Evolutionary conservation across 2,888 invertebrate genomes (phyloP).

Genomic region (Carterocephalus palaemon): DNA sequence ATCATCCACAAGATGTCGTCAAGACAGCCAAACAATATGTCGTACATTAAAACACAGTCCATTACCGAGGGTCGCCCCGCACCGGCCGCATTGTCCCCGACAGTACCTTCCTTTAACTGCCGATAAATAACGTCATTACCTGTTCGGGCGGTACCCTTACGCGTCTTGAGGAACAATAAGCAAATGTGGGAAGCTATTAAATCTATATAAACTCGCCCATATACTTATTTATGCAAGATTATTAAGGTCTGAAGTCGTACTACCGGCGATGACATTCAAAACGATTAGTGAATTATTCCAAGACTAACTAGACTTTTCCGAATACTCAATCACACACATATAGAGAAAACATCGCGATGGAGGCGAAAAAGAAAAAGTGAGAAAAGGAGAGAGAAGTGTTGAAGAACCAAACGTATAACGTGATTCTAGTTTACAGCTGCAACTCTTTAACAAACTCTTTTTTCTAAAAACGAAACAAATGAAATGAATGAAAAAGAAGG

Average conservation of each 20-base stretch:
- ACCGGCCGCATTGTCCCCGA: conserved; percentile 55
- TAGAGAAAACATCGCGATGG: too few relatives aligned
- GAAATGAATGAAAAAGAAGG: too few relatives aligned
- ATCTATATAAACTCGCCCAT: conserved; percentile 62
- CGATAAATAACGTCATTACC: conserved; percentile 74
- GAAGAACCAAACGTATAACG: too few relatives aligned
- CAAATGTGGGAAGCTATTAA: conserved; percentile 66
- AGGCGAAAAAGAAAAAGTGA: too few relatives aligned
- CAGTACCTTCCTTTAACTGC: conserved; percentile 48
- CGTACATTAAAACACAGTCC: conserved; percentile 53
- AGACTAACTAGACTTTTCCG: too few relatives aligned
- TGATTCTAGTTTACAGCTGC: too few relatives aligned
- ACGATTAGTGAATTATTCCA: too few relatives aligned
- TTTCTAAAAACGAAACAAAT: too few relatives aligned
- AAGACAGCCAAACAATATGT: conserved; percentile 14
- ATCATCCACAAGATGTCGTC: conserved; percentile 13
- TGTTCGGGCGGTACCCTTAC: conserved; percentile 59
- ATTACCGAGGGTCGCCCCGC: conserved; percentile 41
- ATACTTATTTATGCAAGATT: conserved; percentile 57
- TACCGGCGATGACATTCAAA: conserved; percentile 1
- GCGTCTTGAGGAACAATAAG: conserved; percentile 70
- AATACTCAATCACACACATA: too few relatives aligned
- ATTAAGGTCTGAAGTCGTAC: conserved; percentile 40
- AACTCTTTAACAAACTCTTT: too few relatives aligned
- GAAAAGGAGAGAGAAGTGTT: too few relatives aligned